A percentile compares a stretch with the other conserved stretches of the same genome.
Conservation (phyloP, 2,888 invertebrate species). For the Drosophila mercatorum region DNA sequence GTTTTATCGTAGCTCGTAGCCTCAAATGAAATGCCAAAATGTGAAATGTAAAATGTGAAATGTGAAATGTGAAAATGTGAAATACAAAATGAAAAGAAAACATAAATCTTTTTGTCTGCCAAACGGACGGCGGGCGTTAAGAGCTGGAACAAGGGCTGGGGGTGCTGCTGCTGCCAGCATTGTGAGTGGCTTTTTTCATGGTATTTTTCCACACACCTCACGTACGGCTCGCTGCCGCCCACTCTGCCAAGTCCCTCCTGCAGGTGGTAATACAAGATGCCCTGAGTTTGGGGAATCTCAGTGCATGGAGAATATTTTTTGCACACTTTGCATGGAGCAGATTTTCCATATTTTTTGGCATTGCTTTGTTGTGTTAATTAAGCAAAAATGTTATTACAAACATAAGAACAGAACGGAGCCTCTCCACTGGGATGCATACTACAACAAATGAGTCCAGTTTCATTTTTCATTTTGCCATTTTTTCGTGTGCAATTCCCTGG, state of each 20-base stretch:
- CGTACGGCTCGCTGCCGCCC: background rate
- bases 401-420: conserved; percentile 30
- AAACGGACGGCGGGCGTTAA: conserved; percentile 15
- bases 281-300: conserved; percentile 40
- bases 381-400: conserved; percentile 75
- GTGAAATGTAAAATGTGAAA: conserved; percentile 34
- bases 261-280: conserved; percentile 66
- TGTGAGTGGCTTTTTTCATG: conserved; percentile 45
- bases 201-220: conserved; percentile 43
- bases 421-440: conserved; percentile 38
- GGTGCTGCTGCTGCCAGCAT: conserved; percentile 15
- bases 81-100: conserved; percentile 65
- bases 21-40: conserved; percentile 51
- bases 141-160: background rate
- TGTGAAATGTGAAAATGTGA: conserved; percentile 38
- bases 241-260: background rate
- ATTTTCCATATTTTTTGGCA: conserved; percentile 58
- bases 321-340: background rate
- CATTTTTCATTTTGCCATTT: background rate
- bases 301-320: conserved; percentile 34
- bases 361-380: conserved; percentile 80
- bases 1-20: conserved; percentile 44
- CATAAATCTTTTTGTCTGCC: conserved; percentile 66
- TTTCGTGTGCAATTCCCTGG: conserved; percentile 10
- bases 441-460: conserved; percentile 25